A percentile compares a stretch with the other conserved stretches of the same genome.
phyloP scores from a whole-genome alignment of 2,797 vertebrate genomes.

The Synaphobranchus kaupii region DNA sequence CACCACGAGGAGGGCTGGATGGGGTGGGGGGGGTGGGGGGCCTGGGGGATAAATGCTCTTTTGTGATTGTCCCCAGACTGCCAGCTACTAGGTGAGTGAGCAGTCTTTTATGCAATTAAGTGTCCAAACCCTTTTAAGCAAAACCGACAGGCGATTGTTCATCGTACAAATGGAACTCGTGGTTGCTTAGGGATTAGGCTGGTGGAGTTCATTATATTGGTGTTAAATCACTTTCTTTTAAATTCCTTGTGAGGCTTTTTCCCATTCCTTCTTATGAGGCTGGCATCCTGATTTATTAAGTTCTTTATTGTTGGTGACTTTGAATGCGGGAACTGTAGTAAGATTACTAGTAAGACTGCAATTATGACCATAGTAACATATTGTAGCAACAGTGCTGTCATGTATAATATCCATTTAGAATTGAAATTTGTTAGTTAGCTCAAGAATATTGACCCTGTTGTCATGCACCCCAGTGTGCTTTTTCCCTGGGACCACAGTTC shows the following conservation, averaged over 20 bases:
- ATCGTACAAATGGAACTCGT: neutral
- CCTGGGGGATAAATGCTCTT: neutral
- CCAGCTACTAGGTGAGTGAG: slow-evolving; percentile 21
- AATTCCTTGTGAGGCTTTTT: neutral
- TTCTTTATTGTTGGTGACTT: neutral
- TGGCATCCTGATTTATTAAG: neutral
- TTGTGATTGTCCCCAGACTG: neutral
- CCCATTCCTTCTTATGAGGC: neutral
- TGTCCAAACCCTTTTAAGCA: neutral
- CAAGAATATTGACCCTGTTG: too few species aligned
- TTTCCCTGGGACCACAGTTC: neutral
- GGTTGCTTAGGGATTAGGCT: slow-evolving; percentile 1
- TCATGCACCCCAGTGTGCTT: neutral
- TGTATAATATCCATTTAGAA: neutral
- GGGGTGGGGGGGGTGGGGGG: neutral
- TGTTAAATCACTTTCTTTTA: slow-evolving; percentile 19
- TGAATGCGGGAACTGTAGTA: neutral
- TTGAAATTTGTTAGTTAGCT: too few species aligned
- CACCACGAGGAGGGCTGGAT: neutral
- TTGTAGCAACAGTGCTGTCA: neutral
- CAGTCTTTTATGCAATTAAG: neutral
- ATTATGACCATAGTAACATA: too few species aligned
- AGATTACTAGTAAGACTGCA: neutral
- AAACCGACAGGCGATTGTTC: neutral
- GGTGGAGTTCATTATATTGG: slow-evolving; percentile 9